These are phyloP conservation scores for Pseudochaenichthys georgianus DNA, from an alignment of 2,797 vertebrate genomes.

Conservation along the genomic window DNA sequence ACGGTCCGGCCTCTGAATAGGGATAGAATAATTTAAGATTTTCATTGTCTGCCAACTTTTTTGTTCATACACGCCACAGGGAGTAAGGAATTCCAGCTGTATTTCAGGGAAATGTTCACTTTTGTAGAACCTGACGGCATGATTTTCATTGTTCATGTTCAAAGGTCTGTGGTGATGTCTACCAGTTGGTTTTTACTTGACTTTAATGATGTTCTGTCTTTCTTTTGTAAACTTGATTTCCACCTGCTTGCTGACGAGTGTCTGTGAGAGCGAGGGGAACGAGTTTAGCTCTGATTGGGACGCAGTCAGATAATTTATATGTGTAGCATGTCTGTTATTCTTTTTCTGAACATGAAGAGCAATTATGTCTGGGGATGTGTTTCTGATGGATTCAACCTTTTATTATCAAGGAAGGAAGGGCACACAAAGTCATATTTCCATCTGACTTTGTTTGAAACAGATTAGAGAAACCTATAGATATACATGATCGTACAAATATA, in stretches of 20 bases:
- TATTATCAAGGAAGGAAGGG: neutral
- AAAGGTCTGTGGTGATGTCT: no score
- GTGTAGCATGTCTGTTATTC: constrained; percentile 1
- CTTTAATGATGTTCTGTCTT: neutral
- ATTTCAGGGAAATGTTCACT: no score
- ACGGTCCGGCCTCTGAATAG: no score
- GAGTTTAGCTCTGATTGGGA: constrained; percentile 37
- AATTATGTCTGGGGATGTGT: constrained; percentile 39
- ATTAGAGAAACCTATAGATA: neutral
- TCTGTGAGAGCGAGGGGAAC: constrained; percentile 9
- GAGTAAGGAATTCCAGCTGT: no score
- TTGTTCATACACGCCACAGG: neutral
- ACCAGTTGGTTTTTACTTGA: neutral
- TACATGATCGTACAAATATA: neutral
- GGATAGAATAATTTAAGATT: no score
- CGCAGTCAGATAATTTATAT: constrained; percentile 30
- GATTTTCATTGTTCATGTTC: neutral
- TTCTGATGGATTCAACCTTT: constrained; percentile 20
- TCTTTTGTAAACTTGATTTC: neutral
- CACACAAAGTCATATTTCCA: neutral
- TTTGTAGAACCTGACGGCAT: no score
- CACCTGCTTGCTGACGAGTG: neutral
- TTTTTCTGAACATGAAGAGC: constrained; percentile 49
- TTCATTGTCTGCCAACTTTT: no score
- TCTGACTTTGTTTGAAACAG: constrained; percentile 1